A percentile compares a stretch with the other conserved stretches of the same genome.
Evolutionary conservation across 2,797 vertebrate species (phyloP).

Genomic region (Anguilla marmorata): DNA sequence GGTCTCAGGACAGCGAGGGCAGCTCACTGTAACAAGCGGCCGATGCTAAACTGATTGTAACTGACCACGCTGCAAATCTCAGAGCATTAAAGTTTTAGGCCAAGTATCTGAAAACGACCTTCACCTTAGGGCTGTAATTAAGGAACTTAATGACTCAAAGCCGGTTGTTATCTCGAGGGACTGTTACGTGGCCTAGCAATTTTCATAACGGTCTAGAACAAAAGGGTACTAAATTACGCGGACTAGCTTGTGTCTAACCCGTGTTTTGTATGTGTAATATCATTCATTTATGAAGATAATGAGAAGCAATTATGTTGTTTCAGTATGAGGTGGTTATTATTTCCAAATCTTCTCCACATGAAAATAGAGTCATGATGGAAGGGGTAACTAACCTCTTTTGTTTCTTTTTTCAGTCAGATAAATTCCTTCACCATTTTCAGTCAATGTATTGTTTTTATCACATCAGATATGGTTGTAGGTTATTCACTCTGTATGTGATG

Average conservation of each 20-base stretch:
- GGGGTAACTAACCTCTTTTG: not conserved
- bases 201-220: conserved; percentile 18
- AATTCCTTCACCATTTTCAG: not conserved
- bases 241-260: conserved; percentile 17
- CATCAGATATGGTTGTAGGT: not conserved
- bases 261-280: not conserved
- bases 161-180: conserved; percentile 36
- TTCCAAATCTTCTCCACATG: conserved; percentile 9
- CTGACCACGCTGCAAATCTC: conserved; percentile 28
- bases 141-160: conserved; percentile 46
- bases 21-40: conserved; percentile 30
- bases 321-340: conserved; percentile 10
- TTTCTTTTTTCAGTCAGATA: not conserved
- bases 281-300: conserved; percentile 14
- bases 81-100: conserved; percentile 37
- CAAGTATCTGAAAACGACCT: conserved; percentile 34
- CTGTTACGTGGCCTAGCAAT: conserved; percentile 35
- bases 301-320: conserved; percentile 16
- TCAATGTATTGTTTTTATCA: not conserved
- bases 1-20: conserved; percentile 44
- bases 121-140: conserved; percentile 43
- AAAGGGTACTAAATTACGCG: conserved; percentile 8
- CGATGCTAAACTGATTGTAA: not conserved
- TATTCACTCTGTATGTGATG: not conserved
- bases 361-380: not conserved